phyloP scores from a whole-genome alignment of 2,888 invertebrate species.

The Drosophila anomelani region DNA sequence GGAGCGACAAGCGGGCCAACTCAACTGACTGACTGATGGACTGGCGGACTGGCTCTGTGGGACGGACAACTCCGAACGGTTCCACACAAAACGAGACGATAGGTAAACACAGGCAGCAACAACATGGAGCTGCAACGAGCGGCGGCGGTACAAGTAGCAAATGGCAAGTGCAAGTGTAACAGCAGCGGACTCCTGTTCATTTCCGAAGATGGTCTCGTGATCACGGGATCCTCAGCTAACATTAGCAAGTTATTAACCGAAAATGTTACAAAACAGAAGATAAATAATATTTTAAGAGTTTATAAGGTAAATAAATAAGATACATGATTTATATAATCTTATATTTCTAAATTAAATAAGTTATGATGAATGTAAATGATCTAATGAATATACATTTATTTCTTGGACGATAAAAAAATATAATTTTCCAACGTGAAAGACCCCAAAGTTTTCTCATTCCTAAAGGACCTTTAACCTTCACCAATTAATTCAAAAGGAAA shows the following conservation, averaged over 20 bases:
- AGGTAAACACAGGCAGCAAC: constrained; percentile 36
- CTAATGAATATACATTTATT: not conserved
- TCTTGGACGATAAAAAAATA: too few species aligned
- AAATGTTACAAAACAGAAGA: not conserved
- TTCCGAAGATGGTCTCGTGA: constrained; percentile 32
- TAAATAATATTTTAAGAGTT: not conserved
- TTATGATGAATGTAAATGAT: too few species aligned
- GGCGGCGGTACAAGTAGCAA: constrained; percentile 55
- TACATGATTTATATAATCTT: not conserved
- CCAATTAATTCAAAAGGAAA: too few species aligned
- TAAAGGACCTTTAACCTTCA: too few species aligned
- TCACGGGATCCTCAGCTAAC: not conserved
- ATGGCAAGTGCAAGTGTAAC: constrained; percentile 79
- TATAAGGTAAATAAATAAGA: not conserved
- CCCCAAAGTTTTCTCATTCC: too few species aligned
- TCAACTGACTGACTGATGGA: constrained; percentile 27
- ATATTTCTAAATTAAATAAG: not conserved
- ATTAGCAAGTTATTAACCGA: not conserved
- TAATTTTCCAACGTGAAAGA: too few species aligned
- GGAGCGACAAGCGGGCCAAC: constrained; percentile 47
- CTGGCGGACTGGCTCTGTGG: constrained; percentile 19
- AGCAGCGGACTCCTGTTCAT: constrained; percentile 42
- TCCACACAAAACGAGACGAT: constrained; percentile 44
- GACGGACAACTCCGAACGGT: constrained; percentile 32
- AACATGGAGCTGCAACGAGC: constrained; percentile 60